phyloP scores from a whole-genome alignment of 2,113 vertebrate genomes.

The Heterotis niloticus region DNA sequence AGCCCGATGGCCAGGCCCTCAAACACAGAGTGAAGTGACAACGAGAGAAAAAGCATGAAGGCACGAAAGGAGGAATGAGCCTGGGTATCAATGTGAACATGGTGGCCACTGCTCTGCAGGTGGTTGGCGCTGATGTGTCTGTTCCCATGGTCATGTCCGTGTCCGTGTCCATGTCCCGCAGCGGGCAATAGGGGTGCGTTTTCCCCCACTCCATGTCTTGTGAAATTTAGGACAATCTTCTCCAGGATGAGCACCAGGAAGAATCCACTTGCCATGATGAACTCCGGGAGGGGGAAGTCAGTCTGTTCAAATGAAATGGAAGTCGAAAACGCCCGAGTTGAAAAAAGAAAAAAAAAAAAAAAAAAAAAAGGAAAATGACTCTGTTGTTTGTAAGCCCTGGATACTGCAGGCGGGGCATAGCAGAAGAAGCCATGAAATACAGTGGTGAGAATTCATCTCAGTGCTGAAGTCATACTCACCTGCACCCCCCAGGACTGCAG shows the following conservation, averaged over 20 bases:
- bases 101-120: conserved; percentile 55
- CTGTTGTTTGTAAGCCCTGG: background rate
- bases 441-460: background rate
- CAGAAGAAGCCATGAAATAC: no score
- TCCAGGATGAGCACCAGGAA: conserved; percentile 79
- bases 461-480: conserved; percentile 40
- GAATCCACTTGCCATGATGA: conserved; percentile 79
- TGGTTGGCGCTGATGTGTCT: conserved; percentile 28
- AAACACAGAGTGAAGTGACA: conserved; percentile 82
- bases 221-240: conserved; percentile 67
- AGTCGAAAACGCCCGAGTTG: no score
- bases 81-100: conserved; percentile 64
- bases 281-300: conserved; percentile 72
- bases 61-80: conserved; percentile 72
- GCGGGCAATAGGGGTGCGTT: conserved; percentile 46
- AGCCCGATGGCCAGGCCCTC: conserved; percentile 83
- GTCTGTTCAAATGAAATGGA: conserved; percentile 49
- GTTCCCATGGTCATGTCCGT: no score
- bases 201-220: conserved; percentile 43
- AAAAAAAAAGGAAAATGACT: no score
- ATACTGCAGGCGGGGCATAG: background rate
- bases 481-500: conserved; percentile 44
- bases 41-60: conserved; percentile 77
- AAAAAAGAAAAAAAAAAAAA: no score
- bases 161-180: background rate